phyloP scores from a whole-genome alignment of 2,888 invertebrate species.

The Volucella bombylans region DNA sequence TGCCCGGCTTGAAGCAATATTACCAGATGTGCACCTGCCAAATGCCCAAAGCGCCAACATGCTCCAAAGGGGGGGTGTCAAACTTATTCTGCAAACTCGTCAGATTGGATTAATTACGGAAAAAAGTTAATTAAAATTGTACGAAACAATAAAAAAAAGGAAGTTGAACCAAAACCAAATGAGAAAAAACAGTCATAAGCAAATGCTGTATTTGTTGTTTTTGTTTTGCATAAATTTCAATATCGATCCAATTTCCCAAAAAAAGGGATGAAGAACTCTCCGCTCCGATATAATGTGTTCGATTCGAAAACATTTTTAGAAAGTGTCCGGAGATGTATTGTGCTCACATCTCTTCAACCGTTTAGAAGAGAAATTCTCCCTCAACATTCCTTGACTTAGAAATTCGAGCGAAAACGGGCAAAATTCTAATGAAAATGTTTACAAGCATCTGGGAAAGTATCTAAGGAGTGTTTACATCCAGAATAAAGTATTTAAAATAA shows the following conservation, averaged over 20 bases:
- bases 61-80: background rate
- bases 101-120: slow-evolving; percentile 58
- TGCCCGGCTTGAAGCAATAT: background rate
- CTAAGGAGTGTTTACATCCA: too few relatives aligned
- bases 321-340: slow-evolving; percentile 9
- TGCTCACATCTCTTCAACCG: slow-evolving; percentile 15
- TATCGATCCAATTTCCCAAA: slow-evolving; percentile 46
- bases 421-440: background rate
- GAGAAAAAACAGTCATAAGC: slow-evolving; percentile 14
- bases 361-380: slow-evolving; percentile 18
- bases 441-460: background rate
- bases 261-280: background rate
- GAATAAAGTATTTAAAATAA: too few relatives aligned
- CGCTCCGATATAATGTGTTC: background rate
- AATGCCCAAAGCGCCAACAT: slow-evolving; percentile 17
- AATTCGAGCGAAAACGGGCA: background rate
- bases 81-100: slow-evolving; percentile 28
- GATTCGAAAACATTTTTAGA: slow-evolving; percentile 3
- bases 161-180: background rate
- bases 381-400: slow-evolving; percentile 29
- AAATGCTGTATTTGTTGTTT: slow-evolving; percentile 28
- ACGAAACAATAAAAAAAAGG: slow-evolving; percentile 18
- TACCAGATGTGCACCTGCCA: slow-evolving; percentile 37
- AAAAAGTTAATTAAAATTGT: slow-evolving; percentile 60
- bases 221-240: slow-evolving; percentile 32